These are phyloP conservation scores for Drosophila borealis DNA, from an alignment of 2,888 invertebrate species.

Conservation along the genomic window DNA sequence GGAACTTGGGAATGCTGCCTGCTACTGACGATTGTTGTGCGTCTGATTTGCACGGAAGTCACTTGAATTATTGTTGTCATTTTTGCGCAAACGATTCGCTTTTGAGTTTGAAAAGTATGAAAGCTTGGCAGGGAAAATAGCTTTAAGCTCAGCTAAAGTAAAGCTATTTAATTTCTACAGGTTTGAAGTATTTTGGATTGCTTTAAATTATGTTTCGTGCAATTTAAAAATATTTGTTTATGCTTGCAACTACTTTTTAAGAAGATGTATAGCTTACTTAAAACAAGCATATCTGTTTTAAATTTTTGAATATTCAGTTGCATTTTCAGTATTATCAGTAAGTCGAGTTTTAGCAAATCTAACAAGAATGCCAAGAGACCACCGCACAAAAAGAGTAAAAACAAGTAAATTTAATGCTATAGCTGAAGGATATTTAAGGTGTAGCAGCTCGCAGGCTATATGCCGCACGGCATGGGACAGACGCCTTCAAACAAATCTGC, in stretches of 20 bases:
- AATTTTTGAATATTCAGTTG: too few species aligned
- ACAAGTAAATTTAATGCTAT: slow-evolving; percentile 32
- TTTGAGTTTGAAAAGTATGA: slow-evolving; percentile 26
- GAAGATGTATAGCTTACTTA: too few species aligned
- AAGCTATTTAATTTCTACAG: not conserved
- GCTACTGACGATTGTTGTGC: slow-evolving; percentile 43
- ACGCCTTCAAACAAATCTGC: slow-evolving; percentile 44
- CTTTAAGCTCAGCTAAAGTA: not conserved
- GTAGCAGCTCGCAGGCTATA: not conserved
- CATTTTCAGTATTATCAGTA: too few species aligned
- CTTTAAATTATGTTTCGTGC: not conserved
- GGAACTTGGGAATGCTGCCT: not conserved
- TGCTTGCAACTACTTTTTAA: too few species aligned
- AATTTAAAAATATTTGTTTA: too few species aligned
- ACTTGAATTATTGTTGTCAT: slow-evolving; percentile 65
- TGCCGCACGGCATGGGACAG: not conserved
- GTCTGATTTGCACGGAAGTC: slow-evolving; percentile 67
- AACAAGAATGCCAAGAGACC: too few species aligned
- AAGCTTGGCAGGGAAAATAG: not conserved
- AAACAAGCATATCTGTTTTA: too few species aligned
- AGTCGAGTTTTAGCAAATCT: too few species aligned
- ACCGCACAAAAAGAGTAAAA: not conserved
- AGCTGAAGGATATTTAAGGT: slow-evolving; percentile 33
- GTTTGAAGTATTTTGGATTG: not conserved
- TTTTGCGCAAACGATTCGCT: slow-evolving; percentile 41